Conservation (phyloP, 2,888 invertebrate genomes). For the Drosophila villosipedis region DNA sequence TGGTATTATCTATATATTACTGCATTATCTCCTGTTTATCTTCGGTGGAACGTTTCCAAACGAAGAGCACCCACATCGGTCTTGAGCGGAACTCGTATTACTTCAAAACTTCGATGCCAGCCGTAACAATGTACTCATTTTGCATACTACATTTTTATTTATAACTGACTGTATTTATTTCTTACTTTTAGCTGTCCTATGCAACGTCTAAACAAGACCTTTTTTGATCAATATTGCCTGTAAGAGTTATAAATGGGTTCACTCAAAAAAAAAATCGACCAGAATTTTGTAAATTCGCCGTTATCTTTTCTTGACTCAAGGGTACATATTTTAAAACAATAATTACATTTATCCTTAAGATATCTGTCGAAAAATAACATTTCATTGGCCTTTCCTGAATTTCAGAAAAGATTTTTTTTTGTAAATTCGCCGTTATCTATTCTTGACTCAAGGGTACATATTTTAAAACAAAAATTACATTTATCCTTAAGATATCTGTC, state of each 20-base stretch:
- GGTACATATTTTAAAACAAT: not conserved
- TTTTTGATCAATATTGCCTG: constrained; percentile 77
- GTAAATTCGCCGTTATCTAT: no score
- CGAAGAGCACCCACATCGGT: constrained; percentile 83
- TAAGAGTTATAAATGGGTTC: constrained; percentile 25
- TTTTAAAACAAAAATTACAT: no score
- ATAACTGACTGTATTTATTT: not conserved
- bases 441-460: no score
- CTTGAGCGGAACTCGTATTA: constrained; percentile 83
- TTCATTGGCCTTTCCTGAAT: accelerated
- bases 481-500: not conserved
- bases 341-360: not conserved
- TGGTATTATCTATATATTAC: constrained; percentile 72
- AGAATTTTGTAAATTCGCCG: not conserved
- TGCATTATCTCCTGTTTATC: constrained; percentile 79
- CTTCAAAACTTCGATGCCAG: constrained; percentile 83
- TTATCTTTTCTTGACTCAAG: not conserved
- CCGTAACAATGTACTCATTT: constrained; percentile 74
- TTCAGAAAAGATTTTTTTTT: not conserved
- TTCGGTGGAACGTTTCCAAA: constrained; percentile 81
- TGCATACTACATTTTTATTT: not conserved
- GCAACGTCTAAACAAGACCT: constrained; percentile 70
- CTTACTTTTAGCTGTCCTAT: constrained; percentile 71
- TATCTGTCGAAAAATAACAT: not conserved
- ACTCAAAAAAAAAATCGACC: not conserved